phyloP scores from a whole-genome alignment of 1,140 invertebrate genomes.

The Sycophila sp. region DNA sequence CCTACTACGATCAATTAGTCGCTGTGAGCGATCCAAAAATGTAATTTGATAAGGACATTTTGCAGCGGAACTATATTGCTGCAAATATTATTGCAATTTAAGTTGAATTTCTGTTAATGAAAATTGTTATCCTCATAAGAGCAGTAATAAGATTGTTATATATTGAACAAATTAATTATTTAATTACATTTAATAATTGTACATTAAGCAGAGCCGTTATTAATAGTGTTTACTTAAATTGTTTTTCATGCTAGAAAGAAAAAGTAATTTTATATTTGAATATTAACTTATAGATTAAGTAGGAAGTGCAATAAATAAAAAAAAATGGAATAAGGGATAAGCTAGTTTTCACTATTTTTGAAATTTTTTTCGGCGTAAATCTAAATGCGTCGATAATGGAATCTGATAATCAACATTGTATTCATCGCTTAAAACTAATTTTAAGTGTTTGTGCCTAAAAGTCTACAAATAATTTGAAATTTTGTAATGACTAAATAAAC shows the following conservation, averaged over 20 bases:
- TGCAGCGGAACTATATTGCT: neutral
- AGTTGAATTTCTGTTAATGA: conserved; percentile 22
- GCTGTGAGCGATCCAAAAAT: conserved; percentile 19
- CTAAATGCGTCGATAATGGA: too few relatives aligned
- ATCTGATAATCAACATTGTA: too few relatives aligned
- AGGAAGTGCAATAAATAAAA: conserved; percentile 31
- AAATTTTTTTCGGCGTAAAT: neutral
- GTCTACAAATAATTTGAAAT: neutral
- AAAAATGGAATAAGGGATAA: neutral
- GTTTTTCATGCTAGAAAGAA: neutral
- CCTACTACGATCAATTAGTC: conserved; percentile 30
- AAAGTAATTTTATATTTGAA: conserved; percentile 6
- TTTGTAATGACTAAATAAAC: conserved; percentile 13
- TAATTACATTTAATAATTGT: conserved; percentile 12
- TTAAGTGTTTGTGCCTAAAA: conserved; percentile 1
- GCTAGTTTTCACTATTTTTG: neutral
- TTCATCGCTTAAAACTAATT: neutral
- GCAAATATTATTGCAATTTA: conserved; percentile 10
- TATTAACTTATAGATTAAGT: neutral
- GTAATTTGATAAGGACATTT: conserved; percentile 20
- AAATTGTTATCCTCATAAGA: conserved; percentile 25
- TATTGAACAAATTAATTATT: conserved; percentile 36
- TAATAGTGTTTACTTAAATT: conserved; percentile 10
- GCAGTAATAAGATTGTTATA: conserved; percentile 24
- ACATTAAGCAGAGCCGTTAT: conserved; percentile 13